Evolutionary conservation across 2,888 invertebrate genomes (phyloP), one percentile per base, ranked within the genome.

Genomic region (Busseola fusca): DNA sequence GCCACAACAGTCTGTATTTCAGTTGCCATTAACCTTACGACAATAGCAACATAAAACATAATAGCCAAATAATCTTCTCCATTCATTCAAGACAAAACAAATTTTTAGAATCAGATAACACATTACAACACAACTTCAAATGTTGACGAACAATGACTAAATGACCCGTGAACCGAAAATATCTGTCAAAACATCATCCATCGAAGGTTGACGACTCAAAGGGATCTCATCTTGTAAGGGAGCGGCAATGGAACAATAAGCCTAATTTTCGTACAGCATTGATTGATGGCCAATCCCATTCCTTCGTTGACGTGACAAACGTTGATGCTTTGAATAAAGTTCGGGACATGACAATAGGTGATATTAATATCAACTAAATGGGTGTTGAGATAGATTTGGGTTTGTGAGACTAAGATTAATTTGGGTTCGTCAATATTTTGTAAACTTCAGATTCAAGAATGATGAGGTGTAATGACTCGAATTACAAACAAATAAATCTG

Each of bases 271-370:
- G 87, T 91, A 87, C 87, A 89, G 87, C 86, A 82, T 89, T 95
- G 95, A 95, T 95, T 93, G 94, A 95, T 95, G 85, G 92, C 90
- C 93, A 88, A 92, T 92, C 91, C 82, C 83, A 85, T 87, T 82
- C 82, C 81, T 78, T 85, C 83, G 89, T 87, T 92, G 92, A 92
- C 92, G 90, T 88, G 90, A 91, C 91, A 91, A 90, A 88, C 87
- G 83, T 78, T 76, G 80, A 74, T 71, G 90, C 91, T 91, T 91
- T 91, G 90, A 91, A 85, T 77, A 76, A 82, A 67, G 80, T 82
- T 83, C 57, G 76, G 78, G 72, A 82, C 82, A 81, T 80, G 84
- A 91, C 90, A 90, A 91, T 88, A 87, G 88, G 76, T 84, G 85
- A 84, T 84, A 80, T 88, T 89, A 88, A 90, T 89, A 87, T 76